phyloP scores from a whole-genome alignment of 2,113 vertebrate species.

The Lutjanus erythropterus region DNA sequence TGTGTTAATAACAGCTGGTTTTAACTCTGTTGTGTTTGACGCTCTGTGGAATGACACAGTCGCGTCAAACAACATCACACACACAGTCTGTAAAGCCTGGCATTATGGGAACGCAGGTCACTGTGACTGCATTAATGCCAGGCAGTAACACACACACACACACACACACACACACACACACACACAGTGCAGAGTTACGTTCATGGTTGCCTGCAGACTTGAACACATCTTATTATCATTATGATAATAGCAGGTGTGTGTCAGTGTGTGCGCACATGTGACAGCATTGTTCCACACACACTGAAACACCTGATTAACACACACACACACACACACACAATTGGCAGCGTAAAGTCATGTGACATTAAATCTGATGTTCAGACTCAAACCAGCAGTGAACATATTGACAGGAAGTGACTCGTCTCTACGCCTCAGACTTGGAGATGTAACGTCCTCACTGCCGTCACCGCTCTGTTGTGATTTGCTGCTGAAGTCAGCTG shows the following conservation, averaged over 20 bases:
- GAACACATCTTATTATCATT: slow-evolving; percentile 44
- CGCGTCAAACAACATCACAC: background rate
- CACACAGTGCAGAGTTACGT: background rate
- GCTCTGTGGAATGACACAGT: slow-evolving; percentile 42
- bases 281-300: slow-evolving; percentile 15
- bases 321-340: no score
- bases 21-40: slow-evolving; percentile 36
- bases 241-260: slow-evolving; percentile 64
- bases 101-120: slow-evolving; percentile 47
- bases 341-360: no score
- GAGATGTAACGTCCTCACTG: no score
- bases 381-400: background rate
- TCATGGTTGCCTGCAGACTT: slow-evolving; percentile 35
- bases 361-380: no score
- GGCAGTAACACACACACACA: slow-evolving; percentile 26
- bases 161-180: slow-evolving; percentile 21
- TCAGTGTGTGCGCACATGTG: slow-evolving; percentile 12
- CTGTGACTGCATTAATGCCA: slow-evolving; percentile 27
- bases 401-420: no score
- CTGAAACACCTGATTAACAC: slow-evolving; percentile 21
- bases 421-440: no score
- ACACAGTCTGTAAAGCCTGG: slow-evolving; percentile 38
- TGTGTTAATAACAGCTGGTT: slow-evolving; percentile 45
- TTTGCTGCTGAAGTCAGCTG: no score
- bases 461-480: no score